Evolutionary conservation across 2,797 vertebrate species (phyloP).

Genomic region (Spinus pinus): DNA sequence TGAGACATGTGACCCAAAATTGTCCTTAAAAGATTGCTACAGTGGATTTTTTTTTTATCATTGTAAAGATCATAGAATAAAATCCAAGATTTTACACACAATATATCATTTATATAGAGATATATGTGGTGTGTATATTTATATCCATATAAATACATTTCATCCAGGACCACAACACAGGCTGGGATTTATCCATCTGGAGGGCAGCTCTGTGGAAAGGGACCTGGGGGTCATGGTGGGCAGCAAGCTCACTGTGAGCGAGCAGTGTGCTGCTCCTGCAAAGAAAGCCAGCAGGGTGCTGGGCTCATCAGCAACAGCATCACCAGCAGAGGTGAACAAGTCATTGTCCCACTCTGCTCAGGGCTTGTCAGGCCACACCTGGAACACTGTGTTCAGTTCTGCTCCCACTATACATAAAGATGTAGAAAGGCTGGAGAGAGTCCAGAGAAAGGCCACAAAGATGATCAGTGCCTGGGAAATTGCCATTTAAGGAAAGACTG

Average conservation of each 20-base stretch:
- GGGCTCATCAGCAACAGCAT: not conserved
- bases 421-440: not conserved
- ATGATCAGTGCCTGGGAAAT: not conserved
- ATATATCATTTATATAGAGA: no score
- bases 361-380: not conserved
- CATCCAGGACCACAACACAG: not conserved
- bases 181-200: not conserved
- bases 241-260: accelerated
- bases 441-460: not conserved
- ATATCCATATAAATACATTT: not conserved
- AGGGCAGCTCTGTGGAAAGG: not conserved
- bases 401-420: not conserved
- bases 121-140: not conserved
- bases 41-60: not conserved
- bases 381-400: not conserved
- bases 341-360: not conserved
- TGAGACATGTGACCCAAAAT: not conserved
- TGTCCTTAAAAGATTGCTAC: not conserved
- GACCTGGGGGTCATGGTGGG: not conserved
- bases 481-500: not conserved
- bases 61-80: not conserved
- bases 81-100: not conserved
- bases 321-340: not conserved
- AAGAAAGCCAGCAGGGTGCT: not conserved
- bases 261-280: not conserved